Conservation (phyloP, 2,888 invertebrate species). For the Calameuta pallipes region DNA sequence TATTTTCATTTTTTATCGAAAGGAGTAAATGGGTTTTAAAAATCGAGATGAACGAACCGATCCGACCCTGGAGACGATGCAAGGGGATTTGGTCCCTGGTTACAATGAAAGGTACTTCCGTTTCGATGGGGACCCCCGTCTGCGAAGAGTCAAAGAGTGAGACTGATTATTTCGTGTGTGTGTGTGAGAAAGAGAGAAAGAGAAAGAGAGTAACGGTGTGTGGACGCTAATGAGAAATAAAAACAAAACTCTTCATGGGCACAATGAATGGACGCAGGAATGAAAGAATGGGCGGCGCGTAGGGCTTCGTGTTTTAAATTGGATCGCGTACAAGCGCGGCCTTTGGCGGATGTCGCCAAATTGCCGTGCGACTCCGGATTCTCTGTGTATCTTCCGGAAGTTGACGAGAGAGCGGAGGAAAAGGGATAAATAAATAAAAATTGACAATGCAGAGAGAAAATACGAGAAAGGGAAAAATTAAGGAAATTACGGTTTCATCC, state of each 20-base stretch:
- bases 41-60: not conserved
- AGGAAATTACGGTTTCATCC: not conserved
- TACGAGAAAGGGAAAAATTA: not conserved
- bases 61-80: not conserved
- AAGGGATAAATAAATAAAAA: conserved; percentile 2
- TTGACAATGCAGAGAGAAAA: not conserved
- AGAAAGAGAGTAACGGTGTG: not conserved
- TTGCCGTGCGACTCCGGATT: conserved; percentile 61
- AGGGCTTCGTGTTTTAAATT: conserved; percentile 62
- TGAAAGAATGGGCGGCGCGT: conserved; percentile 50
- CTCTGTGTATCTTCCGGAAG: conserved; percentile 31
- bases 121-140: conserved; percentile 37
- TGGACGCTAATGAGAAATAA: conserved; percentile 4
- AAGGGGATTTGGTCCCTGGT: not conserved
- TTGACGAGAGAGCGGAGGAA: conserved; percentile 23
- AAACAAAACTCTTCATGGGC: conserved; percentile 25
- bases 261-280: conserved; percentile 50
- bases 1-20: not conserved
- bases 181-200: not conserved
- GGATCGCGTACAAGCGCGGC: conserved; percentile 62
- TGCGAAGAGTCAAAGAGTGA: not conserved
- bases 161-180: not conserved
- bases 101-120: conserved; percentile 51
- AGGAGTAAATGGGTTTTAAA: not conserved
- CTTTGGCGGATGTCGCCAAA: conserved; percentile 63